These are phyloP conservation scores for Drosophila prosaltans DNA, from an alignment of 1,140 invertebrate species.

Conservation along the genomic window DNA sequence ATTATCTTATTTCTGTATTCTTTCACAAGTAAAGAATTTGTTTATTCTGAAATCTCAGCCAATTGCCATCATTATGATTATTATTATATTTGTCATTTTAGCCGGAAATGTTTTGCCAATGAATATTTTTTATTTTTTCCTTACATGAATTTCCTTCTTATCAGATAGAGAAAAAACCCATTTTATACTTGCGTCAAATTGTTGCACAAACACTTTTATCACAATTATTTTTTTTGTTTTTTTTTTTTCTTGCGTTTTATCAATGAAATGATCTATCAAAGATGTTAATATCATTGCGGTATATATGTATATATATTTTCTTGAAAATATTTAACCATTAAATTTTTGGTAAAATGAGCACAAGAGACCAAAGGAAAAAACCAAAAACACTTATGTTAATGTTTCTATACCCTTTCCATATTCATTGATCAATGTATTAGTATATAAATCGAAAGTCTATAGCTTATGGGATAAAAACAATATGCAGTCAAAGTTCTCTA, in stretches of 20 bases:
- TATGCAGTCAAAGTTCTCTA: too few species aligned
- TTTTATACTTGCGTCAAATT: not conserved
- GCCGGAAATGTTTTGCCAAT: not conserved
- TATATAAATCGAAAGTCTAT: too few species aligned
- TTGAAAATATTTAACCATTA: not conserved
- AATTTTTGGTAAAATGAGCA: too few species aligned
- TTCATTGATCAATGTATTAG: too few species aligned
- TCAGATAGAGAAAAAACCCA: not conserved
- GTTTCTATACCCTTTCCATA: not conserved
- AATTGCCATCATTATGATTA: too few species aligned
- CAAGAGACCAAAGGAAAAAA: too few species aligned
- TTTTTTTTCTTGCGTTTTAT: not conserved
- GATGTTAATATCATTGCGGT: not conserved
- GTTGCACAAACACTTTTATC: constrained; percentile 3
- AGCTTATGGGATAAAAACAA: too few species aligned
- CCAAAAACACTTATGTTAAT: not conserved
- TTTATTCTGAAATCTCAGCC: too few species aligned
- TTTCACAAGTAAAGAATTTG: too few species aligned
- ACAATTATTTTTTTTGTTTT: not conserved
- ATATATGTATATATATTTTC: not conserved
- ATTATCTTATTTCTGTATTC: too few species aligned
- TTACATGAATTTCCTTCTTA: not conserved
- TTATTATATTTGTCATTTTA: too few species aligned
- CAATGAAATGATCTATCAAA: constrained; percentile 4
- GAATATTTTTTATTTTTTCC: not conserved